Percentiles rank a stretch among this genome's conserved stretches.
phyloP scores from a whole-genome alignment of 2,113 vertebrate species.

The Otus sunia region DNA sequence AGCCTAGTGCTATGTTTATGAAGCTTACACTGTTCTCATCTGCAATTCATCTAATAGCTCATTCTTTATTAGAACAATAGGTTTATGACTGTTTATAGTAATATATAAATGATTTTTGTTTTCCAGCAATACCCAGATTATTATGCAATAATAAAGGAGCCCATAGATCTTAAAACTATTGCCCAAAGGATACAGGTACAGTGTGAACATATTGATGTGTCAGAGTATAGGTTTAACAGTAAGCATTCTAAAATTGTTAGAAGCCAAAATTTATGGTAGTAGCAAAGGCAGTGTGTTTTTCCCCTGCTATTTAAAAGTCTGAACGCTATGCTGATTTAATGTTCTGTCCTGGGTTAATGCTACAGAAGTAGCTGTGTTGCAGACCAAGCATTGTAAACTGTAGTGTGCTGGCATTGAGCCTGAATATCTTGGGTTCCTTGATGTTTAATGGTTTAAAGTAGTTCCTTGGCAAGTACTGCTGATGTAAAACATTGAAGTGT shows the following conservation, averaged over 20 bases:
- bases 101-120: slow-evolving; percentile 29
- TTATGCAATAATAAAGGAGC: slow-evolving; percentile 98
- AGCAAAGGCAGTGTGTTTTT: not conserved
- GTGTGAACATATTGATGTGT: slow-evolving; percentile 36
- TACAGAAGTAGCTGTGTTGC: not conserved
- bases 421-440: not conserved
- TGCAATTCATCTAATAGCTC: not conserved
- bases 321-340: not conserved
- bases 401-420: not conserved
- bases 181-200: slow-evolving; percentile 94
- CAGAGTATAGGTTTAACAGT: not conserved
- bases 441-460: not conserved
- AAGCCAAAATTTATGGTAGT: not conserved
- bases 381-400: not conserved
- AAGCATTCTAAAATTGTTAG: not conserved
- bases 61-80: not conserved
- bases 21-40: not conserved
- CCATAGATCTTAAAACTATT: slow-evolving; percentile 95
- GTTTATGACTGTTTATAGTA: not conserved
- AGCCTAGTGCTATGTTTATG: not conserved
- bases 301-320: not conserved
- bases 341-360: not conserved
- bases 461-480: not conserved
- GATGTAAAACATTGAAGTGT: not conserved
- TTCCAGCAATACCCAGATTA: slow-evolving; percentile 99